A percentile compares a stretch with the other conserved stretches of the same genome.
Evolutionary conservation across 2,888 invertebrate genomes (phyloP).

Genomic region (Frankliniella fusca): DNA sequence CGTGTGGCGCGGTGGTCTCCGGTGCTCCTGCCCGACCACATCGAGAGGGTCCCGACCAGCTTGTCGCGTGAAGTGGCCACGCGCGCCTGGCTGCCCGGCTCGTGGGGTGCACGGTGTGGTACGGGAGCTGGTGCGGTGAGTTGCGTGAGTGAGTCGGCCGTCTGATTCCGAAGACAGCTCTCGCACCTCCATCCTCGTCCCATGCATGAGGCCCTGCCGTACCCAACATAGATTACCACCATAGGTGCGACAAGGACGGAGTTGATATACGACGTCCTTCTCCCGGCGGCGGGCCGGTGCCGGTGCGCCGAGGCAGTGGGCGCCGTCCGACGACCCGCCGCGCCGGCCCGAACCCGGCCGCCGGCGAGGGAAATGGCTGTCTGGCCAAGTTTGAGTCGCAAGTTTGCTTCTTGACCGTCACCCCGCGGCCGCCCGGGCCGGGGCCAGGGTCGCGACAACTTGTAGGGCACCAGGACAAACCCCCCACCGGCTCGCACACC

Average conservation of each 20-base stretch:
- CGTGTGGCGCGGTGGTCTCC: background rate
- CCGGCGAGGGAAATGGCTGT: too few relatives aligned
- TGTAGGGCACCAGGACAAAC: slow-evolving; percentile 7
- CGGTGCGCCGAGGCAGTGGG: too few relatives aligned
- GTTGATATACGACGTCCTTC: background rate
- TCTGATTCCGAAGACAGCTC: too few relatives aligned
- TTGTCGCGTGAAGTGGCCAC: background rate
- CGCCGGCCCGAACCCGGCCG: background rate
- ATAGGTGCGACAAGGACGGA: background rate
- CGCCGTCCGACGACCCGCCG: too few relatives aligned
- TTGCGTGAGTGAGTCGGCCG: too few relatives aligned
- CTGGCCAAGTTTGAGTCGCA: background rate
- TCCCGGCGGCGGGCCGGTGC: too few relatives aligned
- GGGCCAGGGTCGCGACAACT: background rate
- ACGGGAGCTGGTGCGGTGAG: too few relatives aligned
- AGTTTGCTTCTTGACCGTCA: background rate
- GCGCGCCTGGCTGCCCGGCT: background rate
- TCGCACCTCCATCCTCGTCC: too few relatives aligned
- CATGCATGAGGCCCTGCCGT: too few relatives aligned
- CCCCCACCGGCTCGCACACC: too few relatives aligned
- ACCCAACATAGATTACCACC: too few relatives aligned
- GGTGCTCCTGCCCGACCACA: background rate
- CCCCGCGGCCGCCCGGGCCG: background rate
- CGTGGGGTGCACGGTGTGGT: too few relatives aligned
- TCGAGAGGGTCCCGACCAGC: background rate